Conservation (phyloP, 2,888 invertebrate species). For the Lordiphosa fenestrarum region DNA sequence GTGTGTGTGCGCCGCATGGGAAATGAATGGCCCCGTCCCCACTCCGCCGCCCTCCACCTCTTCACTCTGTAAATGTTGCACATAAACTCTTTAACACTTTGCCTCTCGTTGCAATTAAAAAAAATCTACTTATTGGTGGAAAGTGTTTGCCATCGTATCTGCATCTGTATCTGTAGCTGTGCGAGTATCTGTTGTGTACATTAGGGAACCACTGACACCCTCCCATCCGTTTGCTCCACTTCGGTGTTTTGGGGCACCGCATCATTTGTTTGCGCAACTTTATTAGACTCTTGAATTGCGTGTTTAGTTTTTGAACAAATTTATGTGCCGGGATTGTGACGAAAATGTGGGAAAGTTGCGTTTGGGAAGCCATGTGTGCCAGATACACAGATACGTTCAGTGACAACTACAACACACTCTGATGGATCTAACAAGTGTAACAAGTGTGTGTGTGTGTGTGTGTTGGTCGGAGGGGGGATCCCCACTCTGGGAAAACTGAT, state of each 20-base stretch:
- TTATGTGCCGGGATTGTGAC: slow-evolving; percentile 50
- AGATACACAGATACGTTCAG: slow-evolving; percentile 25
- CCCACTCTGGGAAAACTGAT: background rate
- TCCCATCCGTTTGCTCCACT: slow-evolving; percentile 57
- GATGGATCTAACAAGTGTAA: slow-evolving; percentile 6
- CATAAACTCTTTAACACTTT: slow-evolving; percentile 79
- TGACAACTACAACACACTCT: slow-evolving; percentile 14
- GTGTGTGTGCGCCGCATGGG: slow-evolving; percentile 53
- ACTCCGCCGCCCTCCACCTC: slow-evolving; percentile 9
- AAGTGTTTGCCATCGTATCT: slow-evolving; percentile 9
- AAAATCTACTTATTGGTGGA: slow-evolving; percentile 30
- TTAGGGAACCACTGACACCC: slow-evolving; percentile 41
- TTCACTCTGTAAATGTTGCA: slow-evolving; percentile 70
- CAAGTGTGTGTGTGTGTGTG: background rate
- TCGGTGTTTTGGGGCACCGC: slow-evolving; percentile 62
- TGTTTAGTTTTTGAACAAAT: slow-evolving; percentile 71
- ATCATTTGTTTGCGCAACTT: slow-evolving; percentile 77
- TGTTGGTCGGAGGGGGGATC: background rate
- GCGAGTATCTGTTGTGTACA: slow-evolving; percentile 36
- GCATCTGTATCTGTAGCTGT: slow-evolving; percentile 20
- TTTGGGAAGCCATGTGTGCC: slow-evolving; percentile 45
- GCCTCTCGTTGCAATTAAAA: slow-evolving; percentile 75
- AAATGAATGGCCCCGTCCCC: slow-evolving; percentile 50
- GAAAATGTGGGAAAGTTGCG: slow-evolving; percentile 66
- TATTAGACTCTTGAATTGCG: slow-evolving; percentile 73